Evolutionary conservation across 2,888 invertebrate genomes (phyloP), one percentile per base, ranked within the genome.

Genomic region (Microdon myrmicae): DNA sequence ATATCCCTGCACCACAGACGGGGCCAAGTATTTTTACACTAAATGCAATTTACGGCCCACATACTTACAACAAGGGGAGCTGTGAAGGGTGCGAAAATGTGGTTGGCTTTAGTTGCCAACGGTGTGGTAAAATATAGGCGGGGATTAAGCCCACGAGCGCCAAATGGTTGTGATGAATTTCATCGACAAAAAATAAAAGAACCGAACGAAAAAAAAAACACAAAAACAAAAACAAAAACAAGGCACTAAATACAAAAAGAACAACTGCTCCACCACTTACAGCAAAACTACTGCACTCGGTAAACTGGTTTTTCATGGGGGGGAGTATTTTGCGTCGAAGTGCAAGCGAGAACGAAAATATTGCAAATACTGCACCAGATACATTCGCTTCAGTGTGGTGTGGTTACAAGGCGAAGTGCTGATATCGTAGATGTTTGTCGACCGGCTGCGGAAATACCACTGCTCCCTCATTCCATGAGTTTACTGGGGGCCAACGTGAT

Each of bases 291-390:
- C n/a, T n/a, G n/a, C n/a, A n/a, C n/a, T n/a, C n/a, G 16, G 23
- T 9, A 12, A 37, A 38, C 32, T 26, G 34, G 26, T 10, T 48
- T 9, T 22, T 23, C 28, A 29, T 29, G 38, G 6, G 25, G 39
- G n/a, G n/a, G n/a, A n/a, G n/a, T n/a, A n/a, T n/a, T 19, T 25
- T n/a, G 34, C 41, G 16, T 12, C n/a, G 20, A 53, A 17, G 53
- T 43, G 53, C 34, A 53, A 53, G 53, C 29, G 53, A 53, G 53
- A 53, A 35, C 53, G 17, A 17, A n/a, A 35, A 43, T 23, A 17
- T n/a, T 43, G 34, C 43, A 29, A 20, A 20, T 14, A 25, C n/a
- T n/a, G n/a, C n/a, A n/a, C n/a, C n/a, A n/a, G n/a, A n/a, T n/a
- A n/a, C n/a, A n/a, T n/a, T n/a, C n/a, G n/a, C n/a, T n/a, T n/a